phyloP scores from a whole-genome alignment of 1,140 invertebrate genomes.

The Trypoxylus dichotomus region DNA sequence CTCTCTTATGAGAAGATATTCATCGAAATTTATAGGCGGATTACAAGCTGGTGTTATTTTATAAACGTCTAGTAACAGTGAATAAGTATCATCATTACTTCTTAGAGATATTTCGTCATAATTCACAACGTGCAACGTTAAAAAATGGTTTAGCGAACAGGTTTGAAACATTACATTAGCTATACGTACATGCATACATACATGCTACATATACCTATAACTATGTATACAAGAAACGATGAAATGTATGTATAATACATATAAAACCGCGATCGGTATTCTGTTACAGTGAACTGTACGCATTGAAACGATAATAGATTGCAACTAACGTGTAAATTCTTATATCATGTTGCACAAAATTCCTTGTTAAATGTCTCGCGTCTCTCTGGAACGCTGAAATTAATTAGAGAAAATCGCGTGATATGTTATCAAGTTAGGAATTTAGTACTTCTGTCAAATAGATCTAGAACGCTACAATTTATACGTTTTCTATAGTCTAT shows the following conservation, averaged over 20 bases:
- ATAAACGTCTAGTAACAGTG: neutral
- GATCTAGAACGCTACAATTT: too few relatives aligned
- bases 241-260: neutral
- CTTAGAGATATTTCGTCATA: neutral
- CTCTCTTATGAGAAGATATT: neutral
- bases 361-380: neutral
- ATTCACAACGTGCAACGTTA: neutral
- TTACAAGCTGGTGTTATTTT: neutral
- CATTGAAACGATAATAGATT: neutral
- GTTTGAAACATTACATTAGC: neutral
- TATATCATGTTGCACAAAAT: neutral
- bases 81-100: neutral
- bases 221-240: neutral
- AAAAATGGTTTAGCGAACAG: neutral
- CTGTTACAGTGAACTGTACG: neutral
- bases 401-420: neutral
- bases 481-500: too few relatives aligned
- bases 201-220: neutral
- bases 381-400: neutral
- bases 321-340: neutral
- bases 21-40: neutral
- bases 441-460: too few relatives aligned
- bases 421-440: too few relatives aligned
- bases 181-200: neutral
- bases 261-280: too few relatives aligned